Evolutionary conservation across 2,888 invertebrate genomes (phyloP).

Genomic region (Marronus borbonicus): DNA sequence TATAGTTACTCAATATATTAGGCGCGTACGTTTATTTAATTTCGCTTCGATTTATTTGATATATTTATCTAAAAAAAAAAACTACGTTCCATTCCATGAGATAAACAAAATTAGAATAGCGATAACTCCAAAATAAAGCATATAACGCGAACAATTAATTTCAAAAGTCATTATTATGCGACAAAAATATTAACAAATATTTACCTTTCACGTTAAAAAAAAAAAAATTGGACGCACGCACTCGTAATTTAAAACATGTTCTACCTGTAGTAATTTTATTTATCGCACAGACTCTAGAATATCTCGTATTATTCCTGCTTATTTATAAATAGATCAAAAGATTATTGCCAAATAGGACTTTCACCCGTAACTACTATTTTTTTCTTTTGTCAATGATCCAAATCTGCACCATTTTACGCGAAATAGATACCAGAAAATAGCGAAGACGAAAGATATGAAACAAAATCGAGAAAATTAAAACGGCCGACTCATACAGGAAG

Average conservation of each 20-base stretch:
- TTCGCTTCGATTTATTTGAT: no score
- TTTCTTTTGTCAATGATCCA: slow-evolving; percentile 3
- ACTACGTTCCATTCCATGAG: no score
- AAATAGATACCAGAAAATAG: neutral
- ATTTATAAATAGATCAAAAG: slow-evolving; percentile 15
- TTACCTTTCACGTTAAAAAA: slow-evolving; percentile 8
- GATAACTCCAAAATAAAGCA: no score
- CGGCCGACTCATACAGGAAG: slow-evolving; percentile 22
- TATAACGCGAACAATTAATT: neutral
- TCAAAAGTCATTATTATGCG: neutral
- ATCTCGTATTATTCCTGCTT: neutral
- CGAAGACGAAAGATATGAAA: neutral
- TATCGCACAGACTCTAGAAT: neutral
- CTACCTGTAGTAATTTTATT: neutral
- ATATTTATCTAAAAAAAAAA: no score
- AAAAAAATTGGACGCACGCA: neutral
- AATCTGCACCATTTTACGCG: slow-evolving; percentile 13
- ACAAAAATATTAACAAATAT: slow-evolving; percentile 2
- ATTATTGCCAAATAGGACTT: slow-evolving; percentile 4
- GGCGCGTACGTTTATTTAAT: no score
- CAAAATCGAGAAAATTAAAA: neutral
- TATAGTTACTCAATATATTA: no score
- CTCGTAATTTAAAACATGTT: neutral
- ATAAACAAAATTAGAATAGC: no score
- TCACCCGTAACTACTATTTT: slow-evolving; percentile 6